phyloP scores from a whole-genome alignment of 2,113 vertebrate genomes.

The Cyrtonyx montezumae region DNA sequence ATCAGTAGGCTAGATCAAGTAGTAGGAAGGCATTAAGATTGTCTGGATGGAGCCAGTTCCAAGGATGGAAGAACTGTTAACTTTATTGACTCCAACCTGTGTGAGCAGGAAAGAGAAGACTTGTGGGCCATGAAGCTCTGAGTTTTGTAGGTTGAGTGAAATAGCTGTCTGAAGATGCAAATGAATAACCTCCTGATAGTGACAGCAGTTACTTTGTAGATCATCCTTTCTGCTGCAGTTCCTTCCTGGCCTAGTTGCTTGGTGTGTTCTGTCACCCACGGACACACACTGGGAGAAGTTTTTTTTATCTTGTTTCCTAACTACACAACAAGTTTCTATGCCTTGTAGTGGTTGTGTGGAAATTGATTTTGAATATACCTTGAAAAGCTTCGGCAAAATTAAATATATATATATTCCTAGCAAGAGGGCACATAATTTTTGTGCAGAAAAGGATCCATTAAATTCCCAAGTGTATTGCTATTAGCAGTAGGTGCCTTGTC shows the following conservation, averaged over 20 bases:
- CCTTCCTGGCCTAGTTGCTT: not conserved
- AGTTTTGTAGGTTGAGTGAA: not conserved
- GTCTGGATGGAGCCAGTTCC: not conserved
- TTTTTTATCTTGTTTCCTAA: not conserved
- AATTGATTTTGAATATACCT: not conserved
- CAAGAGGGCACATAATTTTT: not conserved
- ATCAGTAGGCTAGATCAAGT: not conserved
- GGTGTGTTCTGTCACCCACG: not conserved
- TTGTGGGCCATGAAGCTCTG: not conserved
- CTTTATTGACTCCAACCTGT: not conserved
- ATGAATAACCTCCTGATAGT: not conserved
- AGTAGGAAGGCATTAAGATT: not conserved
- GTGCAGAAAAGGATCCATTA: not conserved
- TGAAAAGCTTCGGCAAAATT: not conserved
- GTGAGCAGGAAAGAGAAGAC: not conserved
- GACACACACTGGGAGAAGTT: not conserved
- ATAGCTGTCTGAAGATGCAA: not conserved
- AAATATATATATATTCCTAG: not conserved
- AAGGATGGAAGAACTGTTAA: not conserved
- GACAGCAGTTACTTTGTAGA: not conserved
- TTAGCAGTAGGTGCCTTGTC: not conserved
- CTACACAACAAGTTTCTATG: not conserved
- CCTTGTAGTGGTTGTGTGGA: not conserved
- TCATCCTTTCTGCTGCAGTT: not conserved
- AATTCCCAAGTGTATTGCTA: not conserved